These are phyloP conservation scores for Brachypodius melanocephalos DNA, from an alignment of 2,113 vertebrate genomes.

Conservation along the genomic window DNA sequence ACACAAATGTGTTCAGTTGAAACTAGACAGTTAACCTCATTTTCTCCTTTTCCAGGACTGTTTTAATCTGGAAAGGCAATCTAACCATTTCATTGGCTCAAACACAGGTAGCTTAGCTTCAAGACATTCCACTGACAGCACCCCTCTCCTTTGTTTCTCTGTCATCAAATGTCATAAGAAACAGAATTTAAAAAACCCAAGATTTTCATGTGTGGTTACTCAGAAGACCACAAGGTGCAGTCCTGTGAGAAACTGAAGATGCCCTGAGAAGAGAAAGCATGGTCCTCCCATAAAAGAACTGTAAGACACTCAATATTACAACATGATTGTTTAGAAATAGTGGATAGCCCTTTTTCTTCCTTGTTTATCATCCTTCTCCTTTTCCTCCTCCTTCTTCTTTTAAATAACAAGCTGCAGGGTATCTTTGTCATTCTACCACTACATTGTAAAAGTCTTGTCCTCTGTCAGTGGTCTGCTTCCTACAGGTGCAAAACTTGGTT, in stretches of 20 bases:
- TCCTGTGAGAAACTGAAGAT: not conserved
- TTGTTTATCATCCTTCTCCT: not conserved
- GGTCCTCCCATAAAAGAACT: not conserved
- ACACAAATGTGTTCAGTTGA: not conserved
- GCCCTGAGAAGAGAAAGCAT: not conserved
- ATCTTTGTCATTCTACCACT: not conserved
- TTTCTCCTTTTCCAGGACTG: not conserved
- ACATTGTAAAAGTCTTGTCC: not conserved
- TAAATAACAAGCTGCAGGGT: not conserved
- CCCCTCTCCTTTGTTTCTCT: not conserved
- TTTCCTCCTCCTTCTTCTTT: not conserved
- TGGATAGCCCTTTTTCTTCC: not conserved
- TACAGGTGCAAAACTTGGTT: not conserved
- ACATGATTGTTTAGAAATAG: not conserved
- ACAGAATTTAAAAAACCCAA: not conserved
- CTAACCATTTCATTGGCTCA: not conserved
- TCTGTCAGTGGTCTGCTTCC: not conserved
- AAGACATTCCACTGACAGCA: not conserved
- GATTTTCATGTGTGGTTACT: not conserved
- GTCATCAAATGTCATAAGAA: not conserved
- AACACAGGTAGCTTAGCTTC: not conserved
- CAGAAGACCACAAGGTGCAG: not conserved
- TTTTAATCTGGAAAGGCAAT: not conserved
- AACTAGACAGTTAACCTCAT: not conserved
- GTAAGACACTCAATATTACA: not conserved